Conservation (phyloP, 2,113 vertebrate genomes). For the Podocnemis expansa region DNA sequence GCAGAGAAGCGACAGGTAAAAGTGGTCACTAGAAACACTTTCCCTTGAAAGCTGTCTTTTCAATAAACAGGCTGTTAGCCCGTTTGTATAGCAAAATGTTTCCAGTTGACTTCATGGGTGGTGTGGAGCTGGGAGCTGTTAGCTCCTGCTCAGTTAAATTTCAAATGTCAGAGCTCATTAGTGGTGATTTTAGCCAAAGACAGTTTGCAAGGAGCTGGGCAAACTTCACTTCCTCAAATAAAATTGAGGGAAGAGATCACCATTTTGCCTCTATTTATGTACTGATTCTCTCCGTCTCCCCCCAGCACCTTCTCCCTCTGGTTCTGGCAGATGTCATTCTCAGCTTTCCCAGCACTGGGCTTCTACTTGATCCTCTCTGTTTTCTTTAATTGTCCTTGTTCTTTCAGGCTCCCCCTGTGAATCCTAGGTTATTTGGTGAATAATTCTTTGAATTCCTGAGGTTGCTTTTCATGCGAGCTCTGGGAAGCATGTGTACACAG, state of each 20-base stretch:
- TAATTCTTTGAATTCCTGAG: not conserved
- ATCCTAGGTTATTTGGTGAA: not conserved
- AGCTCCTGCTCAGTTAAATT: conserved; percentile 74
- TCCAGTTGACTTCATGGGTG: conserved; percentile 78
- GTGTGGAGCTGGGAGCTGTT: conserved; percentile 77
- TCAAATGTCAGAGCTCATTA: conserved; percentile 81
- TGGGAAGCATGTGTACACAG: not conserved
- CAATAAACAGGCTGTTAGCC: conserved; percentile 65
- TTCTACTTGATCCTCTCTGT: conserved; percentile 48
- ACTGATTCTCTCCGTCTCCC: conserved; percentile 70
- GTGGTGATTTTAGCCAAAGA: conserved; percentile 80
- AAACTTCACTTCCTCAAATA: conserved; percentile 78
- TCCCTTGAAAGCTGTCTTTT: conserved; percentile 65
- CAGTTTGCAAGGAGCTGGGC: conserved; percentile 65
- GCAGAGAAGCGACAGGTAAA: conserved; percentile 66
- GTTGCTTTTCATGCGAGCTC: not conserved
- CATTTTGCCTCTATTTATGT: conserved; percentile 57
- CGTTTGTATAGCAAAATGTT: conserved; percentile 67
- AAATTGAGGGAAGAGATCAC: conserved; percentile 73
- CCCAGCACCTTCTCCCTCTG: conserved; percentile 24
- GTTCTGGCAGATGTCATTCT: conserved; percentile 36
- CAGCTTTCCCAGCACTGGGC: conserved; percentile 44
- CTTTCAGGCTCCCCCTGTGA: conserved; percentile 15
- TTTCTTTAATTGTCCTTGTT: conserved; percentile 63
- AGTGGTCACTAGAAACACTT: conserved; percentile 70